These are phyloP conservation scores for Streblospio benedicti DNA, from an alignment of 1,140 invertebrate species.

Conservation along the genomic window DNA sequence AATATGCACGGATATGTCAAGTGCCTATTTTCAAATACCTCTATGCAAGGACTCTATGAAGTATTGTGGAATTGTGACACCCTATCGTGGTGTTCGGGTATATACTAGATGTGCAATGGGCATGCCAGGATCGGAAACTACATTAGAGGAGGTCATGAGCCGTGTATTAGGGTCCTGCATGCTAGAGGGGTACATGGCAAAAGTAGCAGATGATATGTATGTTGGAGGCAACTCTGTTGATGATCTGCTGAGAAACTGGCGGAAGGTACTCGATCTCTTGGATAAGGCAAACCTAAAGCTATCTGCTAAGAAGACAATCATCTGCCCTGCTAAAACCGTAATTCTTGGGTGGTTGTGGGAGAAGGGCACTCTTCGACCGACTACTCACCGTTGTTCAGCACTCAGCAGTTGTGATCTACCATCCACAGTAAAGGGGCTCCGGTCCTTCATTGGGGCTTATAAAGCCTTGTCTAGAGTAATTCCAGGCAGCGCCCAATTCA, in stretches of 20 bases:
- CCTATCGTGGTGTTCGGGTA: slow-evolving; percentile 17
- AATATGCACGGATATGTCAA: slow-evolving; percentile 18
- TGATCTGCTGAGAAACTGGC: slow-evolving; percentile 5
- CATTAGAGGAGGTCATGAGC: slow-evolving; percentile 25
- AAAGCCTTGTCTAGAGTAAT: too few species aligned
- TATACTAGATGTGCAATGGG: slow-evolving; percentile 23
- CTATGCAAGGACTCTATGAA: too few species aligned
- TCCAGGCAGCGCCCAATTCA: too few species aligned
- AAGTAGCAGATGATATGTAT: slow-evolving; percentile 18
- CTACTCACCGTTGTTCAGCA: too few species aligned
- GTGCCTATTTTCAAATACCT: slow-evolving; percentile 8
- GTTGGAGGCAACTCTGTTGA: slow-evolving; percentile 1
- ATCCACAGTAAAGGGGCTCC: too few species aligned
- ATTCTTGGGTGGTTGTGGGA: too few species aligned
- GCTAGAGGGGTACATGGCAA: slow-evolving; percentile 19
- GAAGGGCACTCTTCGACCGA: too few species aligned
- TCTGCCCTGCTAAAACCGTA: too few species aligned
- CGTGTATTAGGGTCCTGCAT: slow-evolving; percentile 21
- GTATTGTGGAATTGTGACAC: too few species aligned
- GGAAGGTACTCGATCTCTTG: slow-evolving; percentile 1
- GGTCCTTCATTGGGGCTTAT: too few species aligned
- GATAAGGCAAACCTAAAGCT: background rate
- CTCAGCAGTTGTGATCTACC: too few species aligned
- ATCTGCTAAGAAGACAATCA: slow-evolving; percentile 16
- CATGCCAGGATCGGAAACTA: too few species aligned